Percentiles rank a stretch among this genome's conserved stretches.
Conservation (phyloP, 2,113 vertebrate species). For the Hucho hucho region DNA sequence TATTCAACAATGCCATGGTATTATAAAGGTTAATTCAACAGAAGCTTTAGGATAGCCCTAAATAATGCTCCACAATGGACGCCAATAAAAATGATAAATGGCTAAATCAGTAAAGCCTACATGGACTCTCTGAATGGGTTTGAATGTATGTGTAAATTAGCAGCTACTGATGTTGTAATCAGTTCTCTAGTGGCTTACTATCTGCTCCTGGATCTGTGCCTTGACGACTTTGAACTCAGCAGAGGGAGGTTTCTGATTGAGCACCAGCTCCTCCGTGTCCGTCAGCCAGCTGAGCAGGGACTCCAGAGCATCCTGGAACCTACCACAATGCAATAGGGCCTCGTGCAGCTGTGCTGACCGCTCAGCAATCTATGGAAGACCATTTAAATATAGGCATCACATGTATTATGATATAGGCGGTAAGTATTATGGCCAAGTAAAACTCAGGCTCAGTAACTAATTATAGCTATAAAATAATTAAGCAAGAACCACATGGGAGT, state of each 20-base stretch:
- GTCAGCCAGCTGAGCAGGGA: slow-evolving; percentile 95
- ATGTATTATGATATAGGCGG: slow-evolving; percentile 5
- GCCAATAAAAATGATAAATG: slow-evolving; percentile 52
- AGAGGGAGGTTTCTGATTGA: slow-evolving; percentile 93
- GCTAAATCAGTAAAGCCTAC: background rate
- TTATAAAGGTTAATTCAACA: slow-evolving; percentile 38
- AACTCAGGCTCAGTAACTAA: slow-evolving; percentile 10
- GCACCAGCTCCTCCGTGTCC: slow-evolving; percentile 94
- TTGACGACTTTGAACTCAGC: slow-evolving; percentile 99
- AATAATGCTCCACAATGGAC: slow-evolving; percentile 41
- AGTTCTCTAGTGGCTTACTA: slow-evolving; percentile 71
- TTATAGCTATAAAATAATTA: background rate
- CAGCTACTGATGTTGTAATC: background rate
- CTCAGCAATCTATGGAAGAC: slow-evolving; percentile 83
- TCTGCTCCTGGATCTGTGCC: slow-evolving; percentile 98
- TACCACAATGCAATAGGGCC: slow-evolving; percentile 91
- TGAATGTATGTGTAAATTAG: background rate
- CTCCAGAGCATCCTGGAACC: slow-evolving; percentile 97
- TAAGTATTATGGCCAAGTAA: background rate
- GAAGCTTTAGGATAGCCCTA: slow-evolving; percentile 36
- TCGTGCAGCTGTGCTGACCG: slow-evolving; percentile 92
- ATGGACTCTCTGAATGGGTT: background rate
- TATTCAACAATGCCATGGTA: slow-evolving; percentile 37
- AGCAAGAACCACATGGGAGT: slow-evolving; percentile 2
- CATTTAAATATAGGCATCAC: slow-evolving; percentile 40